phyloP scores from a whole-genome alignment of 2,113 vertebrate genomes.

The Amia ocellicauda region DNA sequence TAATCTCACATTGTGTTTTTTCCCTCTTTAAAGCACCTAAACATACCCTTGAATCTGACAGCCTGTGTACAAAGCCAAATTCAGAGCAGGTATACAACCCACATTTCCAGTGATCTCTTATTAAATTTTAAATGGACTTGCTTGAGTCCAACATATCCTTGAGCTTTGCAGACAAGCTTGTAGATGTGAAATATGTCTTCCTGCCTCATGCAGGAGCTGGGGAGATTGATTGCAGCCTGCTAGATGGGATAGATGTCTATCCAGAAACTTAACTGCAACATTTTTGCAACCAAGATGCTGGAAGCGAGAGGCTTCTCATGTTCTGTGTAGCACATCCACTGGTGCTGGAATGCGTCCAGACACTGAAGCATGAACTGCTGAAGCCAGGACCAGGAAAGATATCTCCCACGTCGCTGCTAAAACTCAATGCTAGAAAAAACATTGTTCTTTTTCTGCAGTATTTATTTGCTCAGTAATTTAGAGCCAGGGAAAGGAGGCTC shows the following conservation, averaged over 20 bases:
- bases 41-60: no score
- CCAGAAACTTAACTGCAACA: not conserved
- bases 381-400: not conserved
- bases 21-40: no score
- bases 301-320: not conserved
- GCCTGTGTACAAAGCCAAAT: no score
- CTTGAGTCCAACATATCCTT: not conserved
- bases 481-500: slow-evolving; percentile 6
- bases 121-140: not conserved
- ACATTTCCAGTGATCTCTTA: no score
- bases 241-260: not conserved
- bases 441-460: not conserved
- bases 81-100: no score
- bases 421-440: not conserved
- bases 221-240: not conserved
- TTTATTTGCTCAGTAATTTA: not conserved
- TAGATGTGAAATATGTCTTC: not conserved
- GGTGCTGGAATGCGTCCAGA: not conserved
- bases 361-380: not conserved
- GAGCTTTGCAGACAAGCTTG: not conserved
- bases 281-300: not conserved
- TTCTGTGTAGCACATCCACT: not conserved
- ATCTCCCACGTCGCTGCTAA: slow-evolving; percentile 1
- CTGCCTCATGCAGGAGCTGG: not conserved
- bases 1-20: no score